Evolutionary conservation across 2,888 invertebrate species (phyloP).

Genomic region (Patella ulyssiponensis): DNA sequence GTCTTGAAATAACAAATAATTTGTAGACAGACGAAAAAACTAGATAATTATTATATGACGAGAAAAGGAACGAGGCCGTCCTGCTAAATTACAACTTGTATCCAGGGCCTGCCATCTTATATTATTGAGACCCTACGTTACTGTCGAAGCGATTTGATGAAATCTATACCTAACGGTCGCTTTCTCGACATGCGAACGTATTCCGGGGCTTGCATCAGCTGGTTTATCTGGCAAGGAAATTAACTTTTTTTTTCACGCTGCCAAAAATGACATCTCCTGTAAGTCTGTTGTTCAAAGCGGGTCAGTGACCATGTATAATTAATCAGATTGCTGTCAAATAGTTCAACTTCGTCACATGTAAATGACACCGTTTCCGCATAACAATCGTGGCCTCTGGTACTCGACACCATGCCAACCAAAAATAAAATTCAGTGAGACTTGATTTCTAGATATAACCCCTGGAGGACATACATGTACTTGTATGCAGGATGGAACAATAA

Average conservation of each 20-base stretch:
- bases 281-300: not conserved
- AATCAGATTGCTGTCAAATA: conserved; percentile 4
- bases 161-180: not conserved
- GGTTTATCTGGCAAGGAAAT: not conserved
- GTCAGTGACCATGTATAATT: conserved; percentile 7
- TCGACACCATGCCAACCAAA: not conserved
- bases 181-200: not conserved
- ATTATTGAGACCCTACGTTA: not conserved
- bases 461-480: too few species aligned
- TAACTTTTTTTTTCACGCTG: not conserved
- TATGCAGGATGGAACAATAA: too few species aligned
- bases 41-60: not conserved
- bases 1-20: conserved; percentile 11
- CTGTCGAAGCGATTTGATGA: not conserved
- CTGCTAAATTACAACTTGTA: not conserved
- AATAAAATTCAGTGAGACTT: not conserved
- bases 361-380: not conserved
- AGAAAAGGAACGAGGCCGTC: not conserved
- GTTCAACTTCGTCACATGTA: conserved; percentile 10
- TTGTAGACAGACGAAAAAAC: conserved; percentile 7
- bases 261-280: not conserved
- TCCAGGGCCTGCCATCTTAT: not conserved
- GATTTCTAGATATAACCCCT: too few species aligned
- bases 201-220: conserved; percentile 2
- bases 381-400: conserved; percentile 9